phyloP scores from a whole-genome alignment of 1,140 invertebrate species.

The Zaprionus lachaisei region DNA sequence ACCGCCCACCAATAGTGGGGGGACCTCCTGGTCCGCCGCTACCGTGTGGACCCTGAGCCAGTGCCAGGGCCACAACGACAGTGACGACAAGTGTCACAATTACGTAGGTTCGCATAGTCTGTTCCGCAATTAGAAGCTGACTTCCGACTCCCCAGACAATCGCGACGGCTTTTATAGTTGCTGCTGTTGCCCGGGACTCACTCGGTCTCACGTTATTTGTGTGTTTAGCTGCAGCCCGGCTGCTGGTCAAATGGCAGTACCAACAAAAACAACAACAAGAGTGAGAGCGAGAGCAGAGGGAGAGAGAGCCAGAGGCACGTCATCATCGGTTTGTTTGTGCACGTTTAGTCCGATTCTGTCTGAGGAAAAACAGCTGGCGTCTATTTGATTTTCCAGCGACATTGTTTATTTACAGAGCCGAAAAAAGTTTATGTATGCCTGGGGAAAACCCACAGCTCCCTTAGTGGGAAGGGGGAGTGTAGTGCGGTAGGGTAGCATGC shows the following conservation, averaged over 20 bases:
- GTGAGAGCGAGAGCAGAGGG: background rate
- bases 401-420: constrained; percentile 25
- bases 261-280: constrained; percentile 1
- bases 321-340: constrained; percentile 11
- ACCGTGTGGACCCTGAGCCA: constrained; percentile 41
- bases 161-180: constrained; percentile 51
- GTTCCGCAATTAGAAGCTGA: constrained; percentile 30
- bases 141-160: background rate
- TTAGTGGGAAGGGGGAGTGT: background rate
- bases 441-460: background rate
- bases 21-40: background rate
- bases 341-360: background rate
- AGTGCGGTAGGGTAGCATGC: background rate
- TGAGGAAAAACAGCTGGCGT: constrained; percentile 22
- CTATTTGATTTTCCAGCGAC: constrained; percentile 17
- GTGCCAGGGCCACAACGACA: constrained; percentile 50
- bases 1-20: background rate
- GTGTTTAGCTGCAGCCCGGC: constrained; percentile 49
- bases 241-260: background rate
- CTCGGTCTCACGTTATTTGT: constrained; percentile 21
- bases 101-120: constrained; percentile 50
- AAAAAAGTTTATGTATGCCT: background rate
- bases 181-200: background rate
- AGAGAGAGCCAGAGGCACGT: background rate
- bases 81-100: constrained; percentile 42